A percentile compares a stretch with the other conserved stretches of the same genome.
Conservation (phyloP, 2,113 vertebrate species). For the Tringa solitaria region DNA sequence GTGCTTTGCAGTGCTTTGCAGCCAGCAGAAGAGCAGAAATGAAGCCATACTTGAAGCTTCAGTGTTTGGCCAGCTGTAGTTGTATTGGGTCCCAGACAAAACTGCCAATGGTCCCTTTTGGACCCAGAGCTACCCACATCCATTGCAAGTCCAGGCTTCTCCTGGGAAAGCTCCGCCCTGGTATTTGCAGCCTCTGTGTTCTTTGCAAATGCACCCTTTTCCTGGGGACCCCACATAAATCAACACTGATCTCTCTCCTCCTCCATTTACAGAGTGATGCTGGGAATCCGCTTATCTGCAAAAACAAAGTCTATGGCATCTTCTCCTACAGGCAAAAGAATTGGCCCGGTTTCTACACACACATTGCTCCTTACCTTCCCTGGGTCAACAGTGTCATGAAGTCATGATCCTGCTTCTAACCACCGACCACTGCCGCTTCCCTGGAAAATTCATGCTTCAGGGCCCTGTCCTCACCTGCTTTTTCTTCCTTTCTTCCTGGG, state of each 20-base stretch:
- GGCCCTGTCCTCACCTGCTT: neutral
- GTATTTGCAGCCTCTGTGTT: neutral
- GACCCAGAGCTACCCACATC: neutral
- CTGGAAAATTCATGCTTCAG: neutral
- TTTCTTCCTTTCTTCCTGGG: neutral
- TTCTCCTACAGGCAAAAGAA: constrained; percentile 27
- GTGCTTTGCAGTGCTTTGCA: neutral
- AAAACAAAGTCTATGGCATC: constrained; percentile 32
- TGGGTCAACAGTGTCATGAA: constrained; percentile 1
- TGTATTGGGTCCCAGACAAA: neutral
- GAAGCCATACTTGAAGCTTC: neutral
- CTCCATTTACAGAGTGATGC: neutral
- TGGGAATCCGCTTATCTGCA: constrained; percentile 39
- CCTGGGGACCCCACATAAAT: rapidly evolving
- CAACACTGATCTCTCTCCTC: neutral
- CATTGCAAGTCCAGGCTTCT: rapidly evolving
- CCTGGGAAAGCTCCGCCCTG: neutral
- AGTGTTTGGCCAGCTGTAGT: neutral
- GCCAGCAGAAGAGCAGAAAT: neutral
- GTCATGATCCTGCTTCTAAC: neutral
- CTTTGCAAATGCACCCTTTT: no score
- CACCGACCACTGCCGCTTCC: neutral
- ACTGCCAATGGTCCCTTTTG: neutral
- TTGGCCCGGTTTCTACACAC: neutral
- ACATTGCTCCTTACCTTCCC: neutral